Base-by-base conservation (phyloP, 2,797 vertebrate genomes). In the Rhynchotus rufescens region DNA sequence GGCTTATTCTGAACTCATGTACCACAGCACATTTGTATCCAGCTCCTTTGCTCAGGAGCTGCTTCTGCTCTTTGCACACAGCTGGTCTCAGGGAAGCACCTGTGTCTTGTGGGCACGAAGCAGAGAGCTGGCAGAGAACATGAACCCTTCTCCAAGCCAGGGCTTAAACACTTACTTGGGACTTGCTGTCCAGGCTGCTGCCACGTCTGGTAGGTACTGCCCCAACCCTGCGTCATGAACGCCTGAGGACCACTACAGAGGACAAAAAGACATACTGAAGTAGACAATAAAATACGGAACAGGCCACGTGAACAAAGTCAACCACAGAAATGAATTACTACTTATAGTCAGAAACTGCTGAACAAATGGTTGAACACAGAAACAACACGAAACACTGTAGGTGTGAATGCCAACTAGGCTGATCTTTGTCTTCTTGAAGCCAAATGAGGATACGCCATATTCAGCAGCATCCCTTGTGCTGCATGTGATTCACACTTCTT, bases 171-270 rank as follows among this genome's bases (percentile, higher is more conserved):
- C 99, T 99, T 97, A 99, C 99, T 98, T 97, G 99, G 99, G 85
- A 99, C 98, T 98, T 99, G 99, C 82, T 99, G 99, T 84, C 98
- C 96, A 92, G 99, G 99, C 92, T 99, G 98, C 96, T 99, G 99
- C 99, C 99, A 99, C 15, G 99, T 98, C 96, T 99, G 99, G 98
- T 99, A 99, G 92, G 99, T 98, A 77, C 98, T 98, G 49, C 99
- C 99, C 99, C 99, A 99, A 92, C 99, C 98, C 97, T 99, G 99
- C 2, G 99, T 98, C 98, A 99, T 98, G 96, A 99, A 99, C 9
- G 99, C 98, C 95, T 99, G 99, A 96, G 98, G 98, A 67, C 98
- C 99, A 79, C 99, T 99, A 94, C 11, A 91, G 93, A 79, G 32
- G 76, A 96, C 66, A 95, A 54, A 86, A 91, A 86, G 62, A 42